Evolutionary conservation across 2,113 vertebrate genomes (phyloP), one percentile per base, ranked within the genome.

Genomic region (Genyomyrus donnyi): DNA sequence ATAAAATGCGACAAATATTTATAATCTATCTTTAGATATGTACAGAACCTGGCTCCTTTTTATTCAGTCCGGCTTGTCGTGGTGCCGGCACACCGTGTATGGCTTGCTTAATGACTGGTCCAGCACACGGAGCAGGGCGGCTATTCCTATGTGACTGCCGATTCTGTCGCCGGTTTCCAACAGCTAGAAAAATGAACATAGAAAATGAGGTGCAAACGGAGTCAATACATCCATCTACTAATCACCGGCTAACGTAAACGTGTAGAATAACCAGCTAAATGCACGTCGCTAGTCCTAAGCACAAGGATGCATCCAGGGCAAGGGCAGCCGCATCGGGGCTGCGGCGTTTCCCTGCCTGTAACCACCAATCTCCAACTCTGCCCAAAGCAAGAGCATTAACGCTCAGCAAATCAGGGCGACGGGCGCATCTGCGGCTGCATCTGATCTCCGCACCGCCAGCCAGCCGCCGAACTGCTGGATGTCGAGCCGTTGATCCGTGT

Each of bases 391-490:
- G 74, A 80, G 74, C 31, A 80, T 80, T 70, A 70, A 31, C 9
- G 62, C 62, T 80, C 74, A 80, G 74, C 74, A 42, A 80, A 80
- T 80, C 35, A 80, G 74, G 74, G 35, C 35, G 4, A 42, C 74
- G 35, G 74, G 74, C 74, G 74, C 74, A 42, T 80, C 74, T 80
- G 74, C 74, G 74, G 35, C 74, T 80, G 74, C 74, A 80, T 80
- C 35, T 80, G 15, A 80, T 80, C 31, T 80, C 1, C 74, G 74
- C 35, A 19, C 74, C 74, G 5, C 74, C 74, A 80, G 74, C 74
- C 74, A 42, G 74, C 15, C 74, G 74, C 74, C 35, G 74, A 19
- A 42, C 15, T 39, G 35, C 74, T 39, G 74, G 13, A 42, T 80
- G 31, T 7, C 13, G 70, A 77, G 31, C 31, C 31, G 70, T 17